Base-by-base conservation (phyloP, 2,888 invertebrate species). In the Drosophila fulvimacula region DNA sequence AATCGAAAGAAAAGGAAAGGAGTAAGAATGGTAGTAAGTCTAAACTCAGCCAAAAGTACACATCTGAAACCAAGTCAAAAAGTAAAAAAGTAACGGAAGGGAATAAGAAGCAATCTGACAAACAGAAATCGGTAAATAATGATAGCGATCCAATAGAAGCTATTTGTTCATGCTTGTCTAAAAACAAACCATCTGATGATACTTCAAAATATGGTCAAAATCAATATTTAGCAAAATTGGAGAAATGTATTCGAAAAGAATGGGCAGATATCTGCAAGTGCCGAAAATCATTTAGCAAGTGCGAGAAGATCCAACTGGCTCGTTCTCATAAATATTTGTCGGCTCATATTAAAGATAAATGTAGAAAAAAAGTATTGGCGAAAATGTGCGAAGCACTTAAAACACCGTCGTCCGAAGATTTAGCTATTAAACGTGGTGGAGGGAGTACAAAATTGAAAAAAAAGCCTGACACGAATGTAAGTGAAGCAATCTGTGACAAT, bases 171-270 rank as follows among this genome's bases (percentile, higher is more conserved):
- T n/a, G 13, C 11, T 21, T 62, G 21, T 13, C 21, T 10, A 59
- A 1, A 7, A 42, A 24, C 5, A 15, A 15, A 6, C 21, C 17
- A 3, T 1, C 11, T 2, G 9, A 2, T 30, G 1, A 7, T 10
- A 3, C 15, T 1, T n/a, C 44, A 5, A 11, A n/a, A 5, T 1
- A 0, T 3, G 9, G 13, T 0, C 27, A 58, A 13, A 65, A 21
- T 41, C 32, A 5, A 1, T 62, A 19, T 32, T 2, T 11, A 0
- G 0, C n/a, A 5, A 57, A 59, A n/a, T 39, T 76, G 5, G 52
- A 74, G 3, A 51, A 71, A 17, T 71, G 72, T 30, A 38, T 74
- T 32, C 13, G 51, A 10, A 39, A 60, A 1, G 56, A 77, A 49
- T 75, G 77, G 72, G 3, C 2, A 0, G 32, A 66, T n/a, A 21